Evolutionary conservation across 2,113 vertebrate genomes (phyloP).

Genomic region (Propithecus coquereli): DNA sequence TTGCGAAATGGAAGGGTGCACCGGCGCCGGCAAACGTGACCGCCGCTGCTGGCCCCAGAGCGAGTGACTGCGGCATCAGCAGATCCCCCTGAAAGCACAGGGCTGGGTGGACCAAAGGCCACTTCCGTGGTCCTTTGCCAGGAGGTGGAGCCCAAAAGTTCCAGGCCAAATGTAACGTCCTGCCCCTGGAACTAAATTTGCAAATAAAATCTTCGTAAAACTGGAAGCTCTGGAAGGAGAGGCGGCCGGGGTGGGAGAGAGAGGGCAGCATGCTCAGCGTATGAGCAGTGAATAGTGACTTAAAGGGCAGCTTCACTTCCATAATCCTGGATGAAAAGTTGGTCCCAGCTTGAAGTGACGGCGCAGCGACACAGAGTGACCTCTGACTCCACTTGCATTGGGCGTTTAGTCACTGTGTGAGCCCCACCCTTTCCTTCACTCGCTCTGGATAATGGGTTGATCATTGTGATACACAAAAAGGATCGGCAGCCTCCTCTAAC

Average conservation of each 20-base stretch:
- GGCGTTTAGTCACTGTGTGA: neutral
- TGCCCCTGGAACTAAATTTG: neutral
- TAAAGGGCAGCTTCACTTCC: neutral
- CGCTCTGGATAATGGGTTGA: too few relatives aligned
- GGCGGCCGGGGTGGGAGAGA: neutral
- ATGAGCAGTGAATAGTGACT: neutral
- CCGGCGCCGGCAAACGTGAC: neutral
- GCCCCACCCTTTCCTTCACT: neutral
- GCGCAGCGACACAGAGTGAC: too few relatives aligned
- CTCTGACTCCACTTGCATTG: neutral
- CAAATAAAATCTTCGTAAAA: neutral
- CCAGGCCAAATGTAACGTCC: neutral
- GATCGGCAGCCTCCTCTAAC: too few relatives aligned
- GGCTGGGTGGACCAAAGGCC: neutral
- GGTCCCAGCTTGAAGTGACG: fast-evolving
- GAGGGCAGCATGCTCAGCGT: neutral
- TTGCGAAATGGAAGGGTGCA: neutral
- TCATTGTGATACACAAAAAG: neutral
- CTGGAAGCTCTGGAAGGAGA: neutral
- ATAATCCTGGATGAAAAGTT: neutral
- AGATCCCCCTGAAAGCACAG: neutral
- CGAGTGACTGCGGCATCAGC: neutral
- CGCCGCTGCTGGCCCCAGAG: fast-evolving
- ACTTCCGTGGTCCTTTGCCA: neutral
- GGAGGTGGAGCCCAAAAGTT: slow-evolving; percentile 3